A percentile compares a stretch with the other conserved stretches of the same genome.
phyloP scores from a whole-genome alignment of 1,140 invertebrate genomes.

The Papilio xuthus region DNA sequence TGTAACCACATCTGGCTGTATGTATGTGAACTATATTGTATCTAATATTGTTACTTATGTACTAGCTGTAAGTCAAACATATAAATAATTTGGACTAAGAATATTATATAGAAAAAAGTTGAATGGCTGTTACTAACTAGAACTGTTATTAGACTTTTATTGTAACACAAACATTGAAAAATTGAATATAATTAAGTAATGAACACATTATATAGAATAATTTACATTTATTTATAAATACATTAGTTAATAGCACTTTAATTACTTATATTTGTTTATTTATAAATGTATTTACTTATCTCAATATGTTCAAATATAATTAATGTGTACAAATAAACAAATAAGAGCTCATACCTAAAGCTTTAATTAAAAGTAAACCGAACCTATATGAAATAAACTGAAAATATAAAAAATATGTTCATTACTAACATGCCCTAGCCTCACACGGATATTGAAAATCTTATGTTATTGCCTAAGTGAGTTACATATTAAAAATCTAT shows the following conservation, averaged over 20 bases:
- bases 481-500: too few relatives aligned
- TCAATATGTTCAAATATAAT: background rate
- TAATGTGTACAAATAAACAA: background rate
- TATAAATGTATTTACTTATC: background rate
- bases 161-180: background rate
- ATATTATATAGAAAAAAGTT: background rate
- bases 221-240: background rate
- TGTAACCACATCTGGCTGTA: too few relatives aligned
- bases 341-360: background rate
- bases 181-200: background rate
- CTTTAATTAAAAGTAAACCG: background rate
- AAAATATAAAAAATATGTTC: too few relatives aligned
- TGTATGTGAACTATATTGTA: too few relatives aligned
- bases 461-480: too few relatives aligned
- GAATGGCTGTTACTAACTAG: background rate
- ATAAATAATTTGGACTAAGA: background rate
- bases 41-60: too few relatives aligned
- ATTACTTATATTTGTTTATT: constrained; percentile 1
- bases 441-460: too few relatives aligned
- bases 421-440: too few relatives aligned
- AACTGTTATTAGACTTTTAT: background rate
- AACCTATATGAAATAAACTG: too few relatives aligned
- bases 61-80: too few relatives aligned
- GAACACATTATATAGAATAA: background rate
- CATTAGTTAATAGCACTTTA: background rate